A percentile compares a stretch with the other conserved stretches of the same genome.
phyloP scores from a whole-genome alignment of 2,113 vertebrate genomes.

The Nothobranchius kuhntae region DNA sequence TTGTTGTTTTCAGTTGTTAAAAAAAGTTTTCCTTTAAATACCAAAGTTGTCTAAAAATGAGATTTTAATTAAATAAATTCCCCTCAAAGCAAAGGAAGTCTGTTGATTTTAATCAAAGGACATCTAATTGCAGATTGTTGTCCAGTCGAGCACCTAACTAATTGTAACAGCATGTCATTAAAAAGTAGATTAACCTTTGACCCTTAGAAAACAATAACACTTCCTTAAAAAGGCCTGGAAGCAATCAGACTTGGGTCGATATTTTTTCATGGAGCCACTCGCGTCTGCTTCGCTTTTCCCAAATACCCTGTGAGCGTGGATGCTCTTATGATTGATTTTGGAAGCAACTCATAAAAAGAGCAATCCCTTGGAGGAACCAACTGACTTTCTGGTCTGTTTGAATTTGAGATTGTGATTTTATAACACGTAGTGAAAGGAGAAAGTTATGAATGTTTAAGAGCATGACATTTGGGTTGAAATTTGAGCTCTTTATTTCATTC shows the following conservation, averaged over 20 bases:
- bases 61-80: constrained; percentile 10
- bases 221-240: constrained; percentile 47
- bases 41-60: not conserved
- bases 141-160: constrained; percentile 30
- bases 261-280: constrained; percentile 6
- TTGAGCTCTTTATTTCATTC: constrained; percentile 41
- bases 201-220: constrained; percentile 25
- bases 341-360: constrained; percentile 18
- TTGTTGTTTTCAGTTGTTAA: too few species aligned
- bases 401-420: constrained; percentile 23
- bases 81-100: constrained; percentile 1
- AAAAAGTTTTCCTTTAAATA: constrained; percentile 6
- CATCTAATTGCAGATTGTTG: not conserved
- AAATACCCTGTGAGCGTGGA: not conserved
- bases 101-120: constrained; percentile 30
- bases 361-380: constrained; percentile 17
- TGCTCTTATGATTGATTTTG: constrained; percentile 21
- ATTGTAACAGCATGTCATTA: constrained; percentile 63
- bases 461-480: constrained; percentile 26
- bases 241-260: constrained; percentile 49
- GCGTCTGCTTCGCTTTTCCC: constrained; percentile 21
- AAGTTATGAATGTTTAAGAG: constrained; percentile 32
- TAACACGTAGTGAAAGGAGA: constrained; percentile 19
- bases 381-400: constrained; percentile 18
- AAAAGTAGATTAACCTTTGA: constrained; percentile 48